phyloP scores from a whole-genome alignment of 2,888 invertebrate species.

The Subacronicta megacephala region DNA sequence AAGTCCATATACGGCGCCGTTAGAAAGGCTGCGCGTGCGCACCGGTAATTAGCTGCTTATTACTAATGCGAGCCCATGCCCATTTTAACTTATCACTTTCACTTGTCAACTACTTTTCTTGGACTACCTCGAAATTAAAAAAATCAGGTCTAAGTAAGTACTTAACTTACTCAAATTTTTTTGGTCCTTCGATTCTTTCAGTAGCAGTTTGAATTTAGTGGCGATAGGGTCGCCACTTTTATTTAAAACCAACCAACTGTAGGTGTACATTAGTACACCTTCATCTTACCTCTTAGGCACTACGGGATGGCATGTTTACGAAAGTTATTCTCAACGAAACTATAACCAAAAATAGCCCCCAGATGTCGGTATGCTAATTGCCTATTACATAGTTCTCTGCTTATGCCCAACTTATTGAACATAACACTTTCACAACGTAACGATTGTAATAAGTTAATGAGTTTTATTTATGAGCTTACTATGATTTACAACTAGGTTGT shows the following conservation, averaged over 20 bases:
- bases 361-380: slow-evolving; percentile 9
- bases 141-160: too few relatives aligned
- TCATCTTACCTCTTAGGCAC: too few relatives aligned
- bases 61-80: slow-evolving; percentile 18
- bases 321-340: too few relatives aligned
- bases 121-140: rapidly evolving
- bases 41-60: slow-evolving; percentile 34
- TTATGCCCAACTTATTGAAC: slow-evolving; percentile 21
- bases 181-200: too few relatives aligned
- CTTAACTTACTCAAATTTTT: too few relatives aligned
- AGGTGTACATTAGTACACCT: too few relatives aligned
- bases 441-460: slow-evolving; percentile 11
- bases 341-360: too few relatives aligned
- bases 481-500: slow-evolving; percentile 26
- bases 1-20: slow-evolving; percentile 29
- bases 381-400: slow-evolving; percentile 11
- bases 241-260: too few relatives aligned
- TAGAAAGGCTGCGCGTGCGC: slow-evolving; percentile 35
- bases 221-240: too few relatives aligned
- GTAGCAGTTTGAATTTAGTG: too few relatives aligned
- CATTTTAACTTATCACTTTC: slow-evolving; percentile 33
- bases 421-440: slow-evolving; percentile 32
- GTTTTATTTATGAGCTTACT: slow-evolving; percentile 24
- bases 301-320: too few relatives aligned
- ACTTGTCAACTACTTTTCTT: slow-evolving; percentile 4